A percentile compares a stretch with the other conserved stretches of the same genome.
These are phyloP conservation scores for Motacilla alba DNA, from an alignment of 2,113 vertebrate genomes.

Conservation along the genomic window DNA sequence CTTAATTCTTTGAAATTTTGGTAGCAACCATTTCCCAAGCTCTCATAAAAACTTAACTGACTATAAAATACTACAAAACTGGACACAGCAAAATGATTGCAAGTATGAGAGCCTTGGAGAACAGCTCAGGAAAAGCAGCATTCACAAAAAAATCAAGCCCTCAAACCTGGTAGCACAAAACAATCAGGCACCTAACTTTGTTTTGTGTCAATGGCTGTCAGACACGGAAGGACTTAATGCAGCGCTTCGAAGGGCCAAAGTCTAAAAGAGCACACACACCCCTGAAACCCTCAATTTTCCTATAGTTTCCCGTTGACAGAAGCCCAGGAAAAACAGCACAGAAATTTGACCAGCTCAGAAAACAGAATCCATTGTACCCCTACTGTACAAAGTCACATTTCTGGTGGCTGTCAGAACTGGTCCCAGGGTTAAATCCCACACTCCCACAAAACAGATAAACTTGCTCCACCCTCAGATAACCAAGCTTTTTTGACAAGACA, in stretches of 20 bases:
- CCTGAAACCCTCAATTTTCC: neutral
- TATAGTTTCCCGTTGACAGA: neutral
- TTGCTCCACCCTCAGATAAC: neutral
- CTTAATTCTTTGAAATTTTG: neutral
- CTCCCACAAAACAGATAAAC: neutral
- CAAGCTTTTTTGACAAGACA: neutral
- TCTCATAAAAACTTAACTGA: neutral
- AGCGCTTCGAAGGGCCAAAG: neutral
- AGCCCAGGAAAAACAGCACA: neutral
- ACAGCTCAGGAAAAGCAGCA: neutral
- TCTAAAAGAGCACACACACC: neutral
- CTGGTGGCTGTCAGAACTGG: neutral
- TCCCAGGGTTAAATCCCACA: fast-evolving
- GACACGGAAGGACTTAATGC: neutral
- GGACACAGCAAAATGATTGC: neutral
- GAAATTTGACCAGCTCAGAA: neutral
- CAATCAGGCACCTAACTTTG: neutral
- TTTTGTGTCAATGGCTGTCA: neutral
- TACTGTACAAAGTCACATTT: neutral
- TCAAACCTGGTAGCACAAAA: neutral
- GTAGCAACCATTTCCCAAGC: neutral
- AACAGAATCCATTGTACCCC: neutral
- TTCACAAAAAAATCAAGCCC: neutral
- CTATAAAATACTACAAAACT: neutral
- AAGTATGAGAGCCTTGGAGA: neutral